Conservation (phyloP, 2,797 vertebrate genomes). For the Tolypeutes matacus region DNA sequence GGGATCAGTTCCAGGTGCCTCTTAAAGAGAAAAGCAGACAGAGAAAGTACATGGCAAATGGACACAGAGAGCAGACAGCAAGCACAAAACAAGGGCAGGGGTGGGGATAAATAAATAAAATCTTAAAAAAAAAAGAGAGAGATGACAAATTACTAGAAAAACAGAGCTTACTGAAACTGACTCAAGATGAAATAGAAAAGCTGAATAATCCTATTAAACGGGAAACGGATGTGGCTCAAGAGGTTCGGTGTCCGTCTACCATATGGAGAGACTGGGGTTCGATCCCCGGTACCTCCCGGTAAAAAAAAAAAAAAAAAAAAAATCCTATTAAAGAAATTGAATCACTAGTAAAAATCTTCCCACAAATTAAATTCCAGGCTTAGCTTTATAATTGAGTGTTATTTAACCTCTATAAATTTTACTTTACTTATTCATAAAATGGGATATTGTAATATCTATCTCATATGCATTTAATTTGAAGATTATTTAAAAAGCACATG, state of each 20-base stretch:
- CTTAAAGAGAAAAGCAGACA: too few relatives aligned
- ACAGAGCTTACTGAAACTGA: neutral
- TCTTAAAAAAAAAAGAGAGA: too few relatives aligned
- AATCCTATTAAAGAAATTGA: slow-evolving; percentile 11
- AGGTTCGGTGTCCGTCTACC: too few relatives aligned
- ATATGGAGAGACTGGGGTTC: too few relatives aligned
- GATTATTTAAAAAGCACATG: neutral
- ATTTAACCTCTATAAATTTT: slow-evolving; percentile 10
- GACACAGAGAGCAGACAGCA: too few relatives aligned
- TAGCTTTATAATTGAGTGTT: neutral
- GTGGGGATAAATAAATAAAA: too few relatives aligned
- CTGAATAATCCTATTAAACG: slow-evolving; percentile 1
- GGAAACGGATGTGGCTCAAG: too few relatives aligned
- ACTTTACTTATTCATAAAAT: slow-evolving; percentile 31
- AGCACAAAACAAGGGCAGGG: too few relatives aligned
- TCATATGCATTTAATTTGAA: slow-evolving; percentile 26
- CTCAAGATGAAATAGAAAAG: slow-evolving; percentile 48
- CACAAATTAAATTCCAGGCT: neutral
- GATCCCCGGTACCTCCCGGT: too few relatives aligned
- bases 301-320: too few relatives aligned
- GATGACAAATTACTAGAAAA: slow-evolving; percentile 25
- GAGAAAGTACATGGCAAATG: too few relatives aligned
- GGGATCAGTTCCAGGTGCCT: too few relatives aligned
- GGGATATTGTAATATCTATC: neutral
- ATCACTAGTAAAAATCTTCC: neutral